Percentiles rank a stretch among this genome's conserved stretches.
Conservation (phyloP, 2,797 vertebrate species). For the Pristis pectinata region DNA sequence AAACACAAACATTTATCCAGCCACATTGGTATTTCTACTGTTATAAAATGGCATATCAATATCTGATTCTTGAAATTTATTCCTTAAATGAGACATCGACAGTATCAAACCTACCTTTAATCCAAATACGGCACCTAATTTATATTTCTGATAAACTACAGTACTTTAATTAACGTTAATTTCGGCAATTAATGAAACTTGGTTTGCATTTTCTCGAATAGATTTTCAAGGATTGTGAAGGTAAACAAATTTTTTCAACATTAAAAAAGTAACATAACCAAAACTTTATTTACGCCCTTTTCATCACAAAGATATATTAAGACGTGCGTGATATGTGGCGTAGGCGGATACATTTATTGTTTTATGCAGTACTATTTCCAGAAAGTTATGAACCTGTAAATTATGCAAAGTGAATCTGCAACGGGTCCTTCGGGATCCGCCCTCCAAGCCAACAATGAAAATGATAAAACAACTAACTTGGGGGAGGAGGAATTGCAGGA, state of each 20-base stretch:
- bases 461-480: not conserved
- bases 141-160: not conserved
- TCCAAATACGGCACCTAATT: not conserved
- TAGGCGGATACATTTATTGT: not conserved
- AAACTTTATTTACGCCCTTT: not conserved
- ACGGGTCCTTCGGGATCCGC: not conserved
- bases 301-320: constrained; percentile 22
- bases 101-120: not conserved
- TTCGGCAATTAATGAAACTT: not conserved
- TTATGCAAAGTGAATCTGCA: constrained; percentile 14
- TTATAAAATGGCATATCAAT: not conserved
- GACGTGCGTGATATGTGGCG: constrained; percentile 17
- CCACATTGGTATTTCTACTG: not conserved
- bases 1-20: not conserved
- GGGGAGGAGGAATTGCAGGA: not conserved
- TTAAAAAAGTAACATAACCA: not conserved
- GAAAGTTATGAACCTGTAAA: constrained; percentile 20
- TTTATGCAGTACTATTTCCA: constrained; percentile 2
- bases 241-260: not conserved
- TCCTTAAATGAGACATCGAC: not conserved
- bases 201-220: not conserved
- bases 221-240: not conserved
- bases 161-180: not conserved
- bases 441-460: not conserved
- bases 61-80: not conserved